Evolutionary conservation across 2,113 vertebrate genomes (phyloP), one percentile per base, ranked within the genome.

Genomic region (Acrocephalus kingi): DNA sequence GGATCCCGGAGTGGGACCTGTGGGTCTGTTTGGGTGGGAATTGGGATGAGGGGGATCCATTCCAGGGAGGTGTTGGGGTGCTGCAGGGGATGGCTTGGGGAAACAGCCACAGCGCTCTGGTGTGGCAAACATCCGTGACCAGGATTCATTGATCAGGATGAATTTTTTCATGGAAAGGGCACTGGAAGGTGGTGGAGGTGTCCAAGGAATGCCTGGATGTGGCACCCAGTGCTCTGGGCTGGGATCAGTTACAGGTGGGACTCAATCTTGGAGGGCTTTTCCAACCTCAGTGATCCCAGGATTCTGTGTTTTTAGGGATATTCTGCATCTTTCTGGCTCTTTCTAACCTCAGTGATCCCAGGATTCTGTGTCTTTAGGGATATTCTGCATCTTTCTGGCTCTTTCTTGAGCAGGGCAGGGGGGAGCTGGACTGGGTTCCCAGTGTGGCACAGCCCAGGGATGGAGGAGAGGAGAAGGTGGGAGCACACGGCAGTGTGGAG

Each of bases 91-190:
- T 10, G 46, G 27, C 16, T 27, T 13, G 17, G 33, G 43, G 16
- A 58, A 54, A 39, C 6, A 22, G 25, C 41, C 9, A 1, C 46
- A 33, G 2, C 0, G 0, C 15, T 18, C 35, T 41, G 35, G 10
- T 37, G 24, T 5, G 22, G 66, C 25, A 37, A 68, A 55, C 0
- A 1, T 7, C 22, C 0, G 0, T 2, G 25, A 45, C 41, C 61
- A 56, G 63, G 45, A 43, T 14, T 8, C 1, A 15, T 27, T 12
- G 33, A 48, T 31, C 11, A 12, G 75, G 21, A 49, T 8, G 16
- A 41, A 11, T 62, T 49, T 63, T 13, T 27, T 6, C 56, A 7
- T 43, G 49, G 66, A 63, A 55, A 55, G 16, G n/a, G n/a, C 11
- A 1, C 10, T 35, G 58, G 41, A 6, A 63, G 24, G 35, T n/a